These are phyloP conservation scores for Geopemphigus sp. DNA, from an alignment of 1,140 invertebrate species.

Conservation along the genomic window DNA sequence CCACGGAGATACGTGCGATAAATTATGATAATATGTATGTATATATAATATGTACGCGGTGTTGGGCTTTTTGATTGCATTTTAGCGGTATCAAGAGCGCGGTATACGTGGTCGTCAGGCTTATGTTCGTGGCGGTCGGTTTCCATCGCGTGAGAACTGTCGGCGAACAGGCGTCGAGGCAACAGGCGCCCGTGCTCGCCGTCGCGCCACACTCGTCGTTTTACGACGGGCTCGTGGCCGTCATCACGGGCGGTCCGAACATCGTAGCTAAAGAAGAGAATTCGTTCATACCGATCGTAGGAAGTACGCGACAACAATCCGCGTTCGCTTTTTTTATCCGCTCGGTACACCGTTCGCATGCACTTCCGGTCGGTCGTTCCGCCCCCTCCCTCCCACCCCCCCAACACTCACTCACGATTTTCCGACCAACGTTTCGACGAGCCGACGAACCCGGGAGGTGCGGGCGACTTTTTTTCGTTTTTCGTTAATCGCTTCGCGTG, in stretches of 20 bases:
- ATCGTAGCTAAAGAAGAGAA: constrained; percentile 85
- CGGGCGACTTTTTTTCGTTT: too few species aligned
- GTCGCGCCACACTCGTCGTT: constrained; percentile 88
- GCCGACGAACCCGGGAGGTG: too few species aligned
- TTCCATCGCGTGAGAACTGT: constrained; percentile 72
- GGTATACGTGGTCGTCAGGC: constrained; percentile 65
- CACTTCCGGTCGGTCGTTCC: too few species aligned
- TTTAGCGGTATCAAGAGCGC: constrained; percentile 15
- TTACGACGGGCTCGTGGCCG: constrained; percentile 81
- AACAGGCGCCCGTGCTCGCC: constrained; percentile 81
- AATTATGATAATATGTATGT: too few species aligned
- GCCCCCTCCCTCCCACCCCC: too few species aligned
- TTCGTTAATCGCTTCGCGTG: too few species aligned
- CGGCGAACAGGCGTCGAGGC: constrained; percentile 64
- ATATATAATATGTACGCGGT: not conserved
- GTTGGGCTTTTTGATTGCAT: constrained; percentile 27
- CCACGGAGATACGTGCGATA: too few species aligned
- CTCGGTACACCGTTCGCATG: too few species aligned
- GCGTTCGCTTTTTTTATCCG: not conserved
- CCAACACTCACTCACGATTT: too few species aligned
- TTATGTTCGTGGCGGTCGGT: constrained; percentile 74
- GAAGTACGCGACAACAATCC: constrained; percentile 74
- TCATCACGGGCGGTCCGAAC: constrained; percentile 76
- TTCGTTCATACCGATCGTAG: constrained; percentile 76
- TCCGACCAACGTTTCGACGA: too few species aligned